Evolutionary conservation across 2,113 vertebrate genomes (phyloP).

Genomic region (Zosterops lateralis): DNA sequence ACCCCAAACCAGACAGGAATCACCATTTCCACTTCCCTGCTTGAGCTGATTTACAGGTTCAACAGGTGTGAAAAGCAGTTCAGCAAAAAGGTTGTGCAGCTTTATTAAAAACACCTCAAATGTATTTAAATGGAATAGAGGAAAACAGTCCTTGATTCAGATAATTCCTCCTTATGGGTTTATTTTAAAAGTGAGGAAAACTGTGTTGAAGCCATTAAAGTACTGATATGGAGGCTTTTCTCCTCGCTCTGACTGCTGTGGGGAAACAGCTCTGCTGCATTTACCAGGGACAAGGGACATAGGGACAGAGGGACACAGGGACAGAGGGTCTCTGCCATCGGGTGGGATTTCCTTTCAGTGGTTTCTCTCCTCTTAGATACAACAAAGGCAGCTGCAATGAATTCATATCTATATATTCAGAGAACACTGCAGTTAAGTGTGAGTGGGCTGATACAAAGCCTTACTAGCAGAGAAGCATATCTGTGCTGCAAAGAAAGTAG

Average conservation of each 20-base stretch:
- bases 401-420: not conserved
- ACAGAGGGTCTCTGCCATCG: not conserved
- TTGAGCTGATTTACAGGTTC: not conserved
- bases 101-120: not conserved
- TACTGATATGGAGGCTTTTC: not conserved
- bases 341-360: not conserved
- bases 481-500: not conserved
- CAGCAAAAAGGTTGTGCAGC: rapidly evolving
- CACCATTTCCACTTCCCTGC: not conserved
- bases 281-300: not conserved
- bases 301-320: not conserved
- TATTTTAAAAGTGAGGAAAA: not conserved
- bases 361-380: not conserved
- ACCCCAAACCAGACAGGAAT: not conserved
- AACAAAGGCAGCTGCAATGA: not conserved
- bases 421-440: not conserved
- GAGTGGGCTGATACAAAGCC: not conserved
- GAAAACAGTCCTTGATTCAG: not conserved
- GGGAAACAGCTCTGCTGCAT: not conserved
- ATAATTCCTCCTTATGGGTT: not conserved
- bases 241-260: not conserved
- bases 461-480: not conserved
- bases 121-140: not conserved
- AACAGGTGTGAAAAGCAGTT: not conserved
- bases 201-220: not conserved